These are phyloP conservation scores for Amblyornis subalaris DNA, from an alignment of 2,113 vertebrate genomes.

Conservation along the genomic window DNA sequence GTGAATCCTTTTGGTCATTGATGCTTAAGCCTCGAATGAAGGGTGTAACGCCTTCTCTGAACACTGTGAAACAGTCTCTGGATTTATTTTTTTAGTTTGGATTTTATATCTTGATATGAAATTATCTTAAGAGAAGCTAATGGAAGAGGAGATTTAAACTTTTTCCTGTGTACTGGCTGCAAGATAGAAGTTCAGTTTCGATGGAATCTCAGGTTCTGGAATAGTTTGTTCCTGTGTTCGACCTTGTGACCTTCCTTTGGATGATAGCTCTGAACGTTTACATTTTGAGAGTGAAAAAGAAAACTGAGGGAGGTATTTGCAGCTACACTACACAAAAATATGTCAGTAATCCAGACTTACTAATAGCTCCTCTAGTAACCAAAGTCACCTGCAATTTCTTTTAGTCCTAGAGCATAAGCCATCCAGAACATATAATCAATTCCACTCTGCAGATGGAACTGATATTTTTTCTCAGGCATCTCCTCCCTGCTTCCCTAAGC, in stretches of 20 bases:
- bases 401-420: slow-evolving; percentile 25
- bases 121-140: not conserved
- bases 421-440: slow-evolving; percentile 53
- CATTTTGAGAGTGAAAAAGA: slow-evolving; percentile 51
- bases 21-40: not conserved
- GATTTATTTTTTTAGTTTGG: not conserved
- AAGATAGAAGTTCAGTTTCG: not conserved
- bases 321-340: slow-evolving; percentile 27
- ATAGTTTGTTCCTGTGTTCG: not conserved
- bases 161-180: not conserved
- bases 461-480: not conserved
- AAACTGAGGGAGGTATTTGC: slow-evolving; percentile 32
- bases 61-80: not conserved
- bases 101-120: not conserved
- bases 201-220: not conserved
- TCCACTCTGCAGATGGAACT: not conserved
- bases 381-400: slow-evolving; percentile 60
- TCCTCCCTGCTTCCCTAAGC: not conserved
- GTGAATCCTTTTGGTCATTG: not conserved
- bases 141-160: not conserved
- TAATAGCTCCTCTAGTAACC: slow-evolving; percentile 36
- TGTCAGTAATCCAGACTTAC: slow-evolving; percentile 57
- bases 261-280: slow-evolving; percentile 15
- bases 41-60: not conserved
- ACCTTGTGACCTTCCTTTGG: not conserved